Conservation (phyloP, 2,113 vertebrate species). For the Pungitius pungitius region DNA sequence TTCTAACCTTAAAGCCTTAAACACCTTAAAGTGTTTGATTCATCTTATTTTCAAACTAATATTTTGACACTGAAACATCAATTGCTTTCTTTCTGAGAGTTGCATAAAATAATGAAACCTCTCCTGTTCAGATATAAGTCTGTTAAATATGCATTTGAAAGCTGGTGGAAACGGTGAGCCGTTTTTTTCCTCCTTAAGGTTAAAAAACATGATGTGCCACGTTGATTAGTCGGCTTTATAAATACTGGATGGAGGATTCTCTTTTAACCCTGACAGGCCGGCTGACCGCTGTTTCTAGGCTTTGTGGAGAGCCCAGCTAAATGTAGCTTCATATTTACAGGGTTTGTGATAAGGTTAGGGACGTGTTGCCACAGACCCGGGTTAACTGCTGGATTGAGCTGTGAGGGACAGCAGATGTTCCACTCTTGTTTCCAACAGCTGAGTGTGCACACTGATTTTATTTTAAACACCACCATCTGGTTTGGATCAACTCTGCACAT, state of each 20-base stretch:
- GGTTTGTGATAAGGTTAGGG: slow-evolving; percentile 44
- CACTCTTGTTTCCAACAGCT: slow-evolving; percentile 75
- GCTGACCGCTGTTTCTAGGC: not conserved
- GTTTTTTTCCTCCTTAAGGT: not conserved
- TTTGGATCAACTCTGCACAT: slow-evolving; percentile 52
- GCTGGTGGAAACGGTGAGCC: not conserved
- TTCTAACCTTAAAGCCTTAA: not conserved
- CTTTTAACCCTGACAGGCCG: not conserved
- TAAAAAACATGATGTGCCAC: not conserved
- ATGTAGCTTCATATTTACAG: not conserved
- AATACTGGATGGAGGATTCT: not conserved
- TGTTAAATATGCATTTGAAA: not conserved
- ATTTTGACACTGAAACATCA: not conserved
- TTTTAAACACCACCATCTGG: slow-evolving; percentile 76
- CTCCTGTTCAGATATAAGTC: not conserved
- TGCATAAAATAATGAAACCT: not conserved
- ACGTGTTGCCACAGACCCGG: slow-evolving; percentile 35
- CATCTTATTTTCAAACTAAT: not conserved
- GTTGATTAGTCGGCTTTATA: not conserved
- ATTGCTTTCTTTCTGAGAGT: not conserved
- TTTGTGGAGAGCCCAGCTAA: slow-evolving; percentile 8
- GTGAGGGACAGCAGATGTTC: slow-evolving; percentile 68
- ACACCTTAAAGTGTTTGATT: not conserved
- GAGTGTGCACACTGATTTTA: slow-evolving; percentile 73
- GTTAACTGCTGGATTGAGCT: slow-evolving; percentile 44